These are phyloP conservation scores for Wiebesia pumilae DNA, from an alignment of 1,140 invertebrate genomes.

Conservation along the genomic window DNA sequence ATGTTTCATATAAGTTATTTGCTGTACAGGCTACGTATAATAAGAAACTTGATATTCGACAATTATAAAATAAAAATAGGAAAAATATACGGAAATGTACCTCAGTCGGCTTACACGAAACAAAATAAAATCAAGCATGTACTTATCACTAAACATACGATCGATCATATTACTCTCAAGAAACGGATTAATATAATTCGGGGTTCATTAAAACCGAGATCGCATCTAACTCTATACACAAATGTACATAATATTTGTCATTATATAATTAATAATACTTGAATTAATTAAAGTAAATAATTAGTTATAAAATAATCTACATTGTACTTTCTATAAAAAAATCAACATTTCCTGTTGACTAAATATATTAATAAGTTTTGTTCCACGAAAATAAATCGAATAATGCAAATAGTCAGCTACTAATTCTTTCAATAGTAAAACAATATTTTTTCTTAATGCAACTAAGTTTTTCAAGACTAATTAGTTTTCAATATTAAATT, in stretches of 20 bases:
- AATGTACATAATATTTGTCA: background rate
- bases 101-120: background rate
- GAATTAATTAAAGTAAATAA: background rate
- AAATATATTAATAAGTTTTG: background rate
- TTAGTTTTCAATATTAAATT: no score
- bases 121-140: no score
- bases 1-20: constrained; percentile 16
- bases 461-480: no score
- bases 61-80: background rate
- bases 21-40: constrained; percentile 49
- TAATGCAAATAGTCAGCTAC: no score
- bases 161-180: no score
- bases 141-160: no score
- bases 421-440: no score
- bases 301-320: background rate
- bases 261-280: background rate
- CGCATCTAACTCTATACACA: background rate
- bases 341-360: background rate
- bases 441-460: background rate
- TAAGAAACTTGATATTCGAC: constrained; percentile 40
- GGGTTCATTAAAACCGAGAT: background rate
- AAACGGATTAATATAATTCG: no score
- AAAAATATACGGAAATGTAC: background rate
- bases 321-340: background rate
- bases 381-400: background rate